Evolutionary conservation across 2,113 vertebrate species (phyloP).

Genomic region (Brachyhypopomus gauderio): DNA sequence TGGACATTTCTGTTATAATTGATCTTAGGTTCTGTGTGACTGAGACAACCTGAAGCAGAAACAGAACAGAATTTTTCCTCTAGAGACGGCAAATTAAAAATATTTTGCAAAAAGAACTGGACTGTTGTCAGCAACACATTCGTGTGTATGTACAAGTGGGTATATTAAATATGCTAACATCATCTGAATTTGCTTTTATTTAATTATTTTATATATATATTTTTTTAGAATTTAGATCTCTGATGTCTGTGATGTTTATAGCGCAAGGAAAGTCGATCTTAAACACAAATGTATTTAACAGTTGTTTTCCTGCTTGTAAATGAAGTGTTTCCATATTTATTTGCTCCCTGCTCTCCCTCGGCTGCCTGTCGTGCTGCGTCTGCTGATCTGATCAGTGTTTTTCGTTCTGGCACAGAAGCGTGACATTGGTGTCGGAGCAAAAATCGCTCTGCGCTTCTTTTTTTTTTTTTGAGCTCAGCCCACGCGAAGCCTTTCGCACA

Average conservation of each 20-base stretch:
- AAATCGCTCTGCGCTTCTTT: conserved; percentile 18
- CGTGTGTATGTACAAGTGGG: neutral
- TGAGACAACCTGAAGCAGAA: neutral
- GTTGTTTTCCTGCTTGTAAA: neutral
- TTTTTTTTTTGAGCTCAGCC: conserved; percentile 15
- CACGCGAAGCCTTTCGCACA: conserved; percentile 24
- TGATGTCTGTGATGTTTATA: neutral
- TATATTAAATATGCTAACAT: neutral
- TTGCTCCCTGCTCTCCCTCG: neutral
- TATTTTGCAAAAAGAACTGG: neutral
- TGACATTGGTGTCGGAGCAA: conserved; percentile 11
- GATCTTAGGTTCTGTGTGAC: conserved; percentile 9
- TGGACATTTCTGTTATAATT: conserved; percentile 35
- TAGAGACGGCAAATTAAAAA: neutral
- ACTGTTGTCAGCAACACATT: neutral
- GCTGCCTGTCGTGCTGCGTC: neutral
- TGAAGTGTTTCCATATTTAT: conserved; percentile 17
- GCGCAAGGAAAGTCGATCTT: neutral
- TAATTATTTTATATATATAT: neutral
- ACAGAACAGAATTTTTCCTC: neutral
- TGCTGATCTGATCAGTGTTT: conserved; percentile 11
- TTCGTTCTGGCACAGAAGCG: conserved; percentile 9
- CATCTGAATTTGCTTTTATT: neutral
- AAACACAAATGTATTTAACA: neutral
- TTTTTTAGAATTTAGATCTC: neutral